Evolutionary conservation across 2,113 vertebrate species (phyloP).

Genomic region (Delphinus delphis): DNA sequence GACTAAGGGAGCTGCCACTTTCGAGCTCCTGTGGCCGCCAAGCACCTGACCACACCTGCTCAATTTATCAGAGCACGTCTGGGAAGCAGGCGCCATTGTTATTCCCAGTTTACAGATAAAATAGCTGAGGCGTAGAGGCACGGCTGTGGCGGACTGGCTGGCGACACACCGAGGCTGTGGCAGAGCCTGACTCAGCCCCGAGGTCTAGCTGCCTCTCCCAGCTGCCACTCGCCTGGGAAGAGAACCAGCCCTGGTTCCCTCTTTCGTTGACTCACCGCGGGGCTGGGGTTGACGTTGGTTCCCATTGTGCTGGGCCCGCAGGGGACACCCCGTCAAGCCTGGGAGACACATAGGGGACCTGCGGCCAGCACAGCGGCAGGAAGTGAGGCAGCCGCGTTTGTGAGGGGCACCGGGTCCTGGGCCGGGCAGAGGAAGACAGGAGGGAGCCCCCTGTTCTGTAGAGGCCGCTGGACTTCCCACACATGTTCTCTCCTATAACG

Average conservation of each 20-base stretch:
- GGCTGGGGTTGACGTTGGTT: accelerated
- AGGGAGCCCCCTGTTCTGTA: background rate
- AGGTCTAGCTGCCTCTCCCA: background rate
- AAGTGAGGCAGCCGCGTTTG: background rate
- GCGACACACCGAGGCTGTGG: accelerated
- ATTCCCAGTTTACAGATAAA: background rate
- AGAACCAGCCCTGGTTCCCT: accelerated
- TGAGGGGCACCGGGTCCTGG: background rate
- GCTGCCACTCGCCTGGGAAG: accelerated
- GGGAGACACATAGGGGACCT: background rate
- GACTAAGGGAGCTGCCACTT: background rate
- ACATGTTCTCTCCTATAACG: background rate
- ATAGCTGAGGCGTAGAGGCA: background rate
- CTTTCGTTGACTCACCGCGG: background rate
- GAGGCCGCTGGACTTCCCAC: background rate
- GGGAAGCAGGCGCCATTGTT: background rate
- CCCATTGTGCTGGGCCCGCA: accelerated
- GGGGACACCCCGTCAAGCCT: background rate
- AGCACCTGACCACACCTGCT: background rate
- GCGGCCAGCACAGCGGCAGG: background rate
- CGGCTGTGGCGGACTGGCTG: accelerated
- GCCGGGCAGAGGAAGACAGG: background rate
- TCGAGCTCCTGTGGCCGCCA: background rate
- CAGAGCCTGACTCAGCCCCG: background rate
- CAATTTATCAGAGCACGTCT: accelerated